Percentiles rank a stretch among this genome's conserved stretches.
phyloP scores from a whole-genome alignment of 2,113 vertebrate genomes.

The Benitochromis conjunctus region DNA sequence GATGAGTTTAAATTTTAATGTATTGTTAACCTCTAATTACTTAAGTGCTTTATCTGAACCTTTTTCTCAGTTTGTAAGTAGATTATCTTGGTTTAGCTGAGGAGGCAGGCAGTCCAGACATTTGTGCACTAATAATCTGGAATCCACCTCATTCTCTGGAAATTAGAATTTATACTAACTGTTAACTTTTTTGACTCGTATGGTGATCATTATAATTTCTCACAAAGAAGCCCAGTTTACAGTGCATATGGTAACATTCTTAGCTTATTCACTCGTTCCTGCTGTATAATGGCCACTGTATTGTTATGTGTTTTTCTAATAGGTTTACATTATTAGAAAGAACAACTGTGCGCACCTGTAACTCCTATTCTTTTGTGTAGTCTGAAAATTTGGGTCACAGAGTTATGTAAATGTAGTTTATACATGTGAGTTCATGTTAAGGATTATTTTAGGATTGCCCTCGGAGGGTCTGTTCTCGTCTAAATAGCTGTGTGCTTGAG shows the following conservation, averaged over 20 bases:
- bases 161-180: background rate
- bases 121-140: background rate
- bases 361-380: background rate
- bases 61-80: slow-evolving; percentile 5
- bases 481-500: background rate
- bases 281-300: background rate
- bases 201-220: background rate
- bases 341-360: background rate
- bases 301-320: background rate
- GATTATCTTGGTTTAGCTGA: background rate
- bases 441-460: background rate
- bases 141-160: background rate
- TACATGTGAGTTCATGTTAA: background rate
- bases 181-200: background rate
- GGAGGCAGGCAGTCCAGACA: background rate
- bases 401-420: background rate
- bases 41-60: background rate
- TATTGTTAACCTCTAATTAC: background rate
- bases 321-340: background rate
- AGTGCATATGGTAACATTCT: background rate
- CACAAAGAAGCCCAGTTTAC: background rate
- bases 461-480: background rate
- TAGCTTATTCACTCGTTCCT: background rate
- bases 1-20: background rate
- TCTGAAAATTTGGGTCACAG: background rate